Evolutionary conservation across 1,140 invertebrate species (phyloP).

Genomic region (Musca domestica): DNA sequence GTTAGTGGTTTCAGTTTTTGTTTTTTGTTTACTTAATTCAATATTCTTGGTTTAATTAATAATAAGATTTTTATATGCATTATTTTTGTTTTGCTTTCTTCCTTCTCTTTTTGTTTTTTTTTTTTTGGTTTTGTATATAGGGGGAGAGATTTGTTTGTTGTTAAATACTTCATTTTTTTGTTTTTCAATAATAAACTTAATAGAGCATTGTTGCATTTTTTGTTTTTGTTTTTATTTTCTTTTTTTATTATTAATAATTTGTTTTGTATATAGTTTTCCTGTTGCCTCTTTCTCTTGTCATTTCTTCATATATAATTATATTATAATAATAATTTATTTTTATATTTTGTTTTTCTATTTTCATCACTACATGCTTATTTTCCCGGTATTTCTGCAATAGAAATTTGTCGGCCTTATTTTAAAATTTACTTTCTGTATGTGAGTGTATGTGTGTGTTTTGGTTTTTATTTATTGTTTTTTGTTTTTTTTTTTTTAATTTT

Average conservation of each 20-base stretch:
- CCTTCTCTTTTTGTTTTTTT: not conserved
- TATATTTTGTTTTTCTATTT: not conserved
- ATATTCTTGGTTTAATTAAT: too few species aligned
- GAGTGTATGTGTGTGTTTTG: too few species aligned
- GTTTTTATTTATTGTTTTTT: not conserved
- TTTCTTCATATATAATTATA: not conserved
- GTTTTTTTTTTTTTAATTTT: not conserved
- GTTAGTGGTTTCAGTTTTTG: too few species aligned
- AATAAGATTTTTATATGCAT: not conserved
- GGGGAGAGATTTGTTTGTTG: conserved; percentile 3
- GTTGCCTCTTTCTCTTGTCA: conserved; percentile 2
- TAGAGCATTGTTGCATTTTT: conserved; percentile 17
- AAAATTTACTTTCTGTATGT: too few species aligned
- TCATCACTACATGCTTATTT: not conserved
- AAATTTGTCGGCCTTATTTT: too few species aligned
- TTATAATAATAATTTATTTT: not conserved
- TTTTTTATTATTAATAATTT: conserved; percentile 10
- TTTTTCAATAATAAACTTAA: conserved; percentile 16
- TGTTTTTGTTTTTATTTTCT: not conserved
- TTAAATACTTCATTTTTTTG: not conserved
- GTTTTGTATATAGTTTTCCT: conserved; percentile 10
- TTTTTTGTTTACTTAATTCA: too few species aligned
- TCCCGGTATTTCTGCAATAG: not conserved
- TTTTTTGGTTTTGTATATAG: conserved; percentile 1
- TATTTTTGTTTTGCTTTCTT: not conserved